Percentiles rank a stretch among this genome's conserved stretches.
These are phyloP conservation scores for Ferdinandea cuprea DNA, from an alignment of 2,888 invertebrate species.

Conservation along the genomic window DNA sequence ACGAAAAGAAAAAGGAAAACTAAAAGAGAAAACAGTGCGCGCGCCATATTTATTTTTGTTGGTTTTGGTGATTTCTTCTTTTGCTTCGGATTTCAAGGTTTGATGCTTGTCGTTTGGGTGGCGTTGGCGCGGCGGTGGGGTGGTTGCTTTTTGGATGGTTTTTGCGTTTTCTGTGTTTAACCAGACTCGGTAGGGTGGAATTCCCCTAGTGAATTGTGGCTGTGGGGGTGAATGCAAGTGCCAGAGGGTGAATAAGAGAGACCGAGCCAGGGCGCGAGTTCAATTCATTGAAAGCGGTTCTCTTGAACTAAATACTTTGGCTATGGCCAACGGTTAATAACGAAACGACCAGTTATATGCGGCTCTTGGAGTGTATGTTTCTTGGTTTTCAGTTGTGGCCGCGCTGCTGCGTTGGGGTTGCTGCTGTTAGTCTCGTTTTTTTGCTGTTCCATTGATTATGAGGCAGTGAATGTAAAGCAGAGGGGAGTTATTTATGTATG, in stretches of 20 bases:
- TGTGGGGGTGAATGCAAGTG: conserved; percentile 8
- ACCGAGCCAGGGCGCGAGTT: conserved; percentile 54
- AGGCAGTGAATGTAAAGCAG: conserved; percentile 32
- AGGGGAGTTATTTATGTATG: conserved; percentile 33
- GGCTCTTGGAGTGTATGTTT: conserved; percentile 73
- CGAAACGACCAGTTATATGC: conserved; percentile 73
- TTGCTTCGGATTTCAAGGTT: conserved; percentile 61
- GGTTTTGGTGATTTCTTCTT: conserved; percentile 33
- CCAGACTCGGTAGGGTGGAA: conserved; percentile 67
- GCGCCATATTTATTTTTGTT: conserved; percentile 62
- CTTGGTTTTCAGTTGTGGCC: conserved; percentile 68
- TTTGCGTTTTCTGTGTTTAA: conserved; percentile 75
- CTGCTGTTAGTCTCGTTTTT: conserved; percentile 1
- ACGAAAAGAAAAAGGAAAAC: conserved; percentile 12
- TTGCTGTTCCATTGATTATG: conserved; percentile 33
- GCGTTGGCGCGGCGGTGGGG: conserved; percentile 34
- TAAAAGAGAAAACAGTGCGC: conserved; percentile 62
- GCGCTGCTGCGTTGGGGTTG: conserved; percentile 52
- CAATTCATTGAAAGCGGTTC: conserved; percentile 69
- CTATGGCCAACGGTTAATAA: conserved; percentile 68
- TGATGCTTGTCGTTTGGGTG: conserved; percentile 48
- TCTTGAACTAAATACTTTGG: conserved; percentile 67
- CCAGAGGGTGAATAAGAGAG: conserved; percentile 67
- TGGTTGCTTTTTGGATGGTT: conserved; percentile 74
- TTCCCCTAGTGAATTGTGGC: conserved; percentile 62